A percentile compares a stretch with the other conserved stretches of the same genome.
Evolutionary conservation across 1,140 invertebrate species (phyloP).

Genomic region (Chironomus striatipennis): DNA sequence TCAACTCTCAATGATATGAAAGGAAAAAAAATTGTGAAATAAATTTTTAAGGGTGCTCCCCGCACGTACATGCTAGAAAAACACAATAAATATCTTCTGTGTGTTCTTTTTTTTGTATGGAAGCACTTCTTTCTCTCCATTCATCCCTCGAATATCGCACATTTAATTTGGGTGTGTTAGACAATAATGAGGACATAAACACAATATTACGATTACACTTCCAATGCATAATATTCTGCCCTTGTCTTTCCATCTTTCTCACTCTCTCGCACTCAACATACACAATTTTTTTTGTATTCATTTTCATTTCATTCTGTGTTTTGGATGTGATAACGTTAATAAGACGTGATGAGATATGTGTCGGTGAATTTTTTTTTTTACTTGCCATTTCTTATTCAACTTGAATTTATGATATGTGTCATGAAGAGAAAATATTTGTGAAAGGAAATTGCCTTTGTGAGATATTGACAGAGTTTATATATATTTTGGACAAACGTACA

Average conservation of each 20-base stretch:
- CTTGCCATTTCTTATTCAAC: neutral
- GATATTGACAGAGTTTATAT: too few relatives aligned
- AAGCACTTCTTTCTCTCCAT: too few relatives aligned
- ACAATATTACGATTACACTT: neutral
- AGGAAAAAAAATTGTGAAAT: neutral
- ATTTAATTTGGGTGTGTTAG: slow-evolving; percentile 17
- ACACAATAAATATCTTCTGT: neutral
- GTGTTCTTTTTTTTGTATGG: neutral
- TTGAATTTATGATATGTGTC: neutral
- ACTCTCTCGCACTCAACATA: neutral
- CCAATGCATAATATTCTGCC: neutral
- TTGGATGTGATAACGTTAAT: slow-evolving; percentile 10
- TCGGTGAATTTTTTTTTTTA: neutral
- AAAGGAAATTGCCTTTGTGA: too few relatives aligned
- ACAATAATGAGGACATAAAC: slow-evolving; percentile 17
- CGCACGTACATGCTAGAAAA: neutral
- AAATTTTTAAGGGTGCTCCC: neutral
- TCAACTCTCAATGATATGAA: neutral
- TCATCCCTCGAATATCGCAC: too few relatives aligned
- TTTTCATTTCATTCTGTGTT: neutral
- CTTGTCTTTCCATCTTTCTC: neutral
- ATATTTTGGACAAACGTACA: too few relatives aligned
- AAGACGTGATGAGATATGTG: neutral
- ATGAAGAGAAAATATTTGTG: neutral
- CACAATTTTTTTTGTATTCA: too few relatives aligned